Evolutionary conservation across 2,113 vertebrate species (phyloP).

Genomic region (Taurulus bubalis): DNA sequence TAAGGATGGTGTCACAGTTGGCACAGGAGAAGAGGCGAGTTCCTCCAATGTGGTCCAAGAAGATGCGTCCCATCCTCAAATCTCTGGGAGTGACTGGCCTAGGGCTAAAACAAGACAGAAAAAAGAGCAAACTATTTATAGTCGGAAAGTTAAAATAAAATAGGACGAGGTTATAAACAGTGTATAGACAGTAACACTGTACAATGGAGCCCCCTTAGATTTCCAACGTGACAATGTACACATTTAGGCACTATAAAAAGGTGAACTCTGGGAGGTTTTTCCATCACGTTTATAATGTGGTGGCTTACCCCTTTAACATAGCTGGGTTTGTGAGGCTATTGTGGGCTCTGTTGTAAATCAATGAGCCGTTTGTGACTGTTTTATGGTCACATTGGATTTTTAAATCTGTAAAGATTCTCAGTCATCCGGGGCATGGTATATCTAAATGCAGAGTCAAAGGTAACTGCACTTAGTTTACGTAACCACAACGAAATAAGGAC

Average conservation of each 20-base stretch:
- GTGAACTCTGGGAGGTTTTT: background rate
- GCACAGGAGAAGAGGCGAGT: slow-evolving; percentile 98
- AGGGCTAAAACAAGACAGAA: background rate
- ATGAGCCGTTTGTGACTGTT: background rate
- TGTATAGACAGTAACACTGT: background rate
- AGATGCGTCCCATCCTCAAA: slow-evolving; percentile 94
- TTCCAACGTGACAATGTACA: background rate
- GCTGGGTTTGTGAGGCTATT: background rate
- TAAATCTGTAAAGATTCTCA: background rate
- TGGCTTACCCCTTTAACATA: background rate
- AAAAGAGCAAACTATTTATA: background rate
- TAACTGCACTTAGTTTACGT: background rate
- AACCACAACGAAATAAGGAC: background rate
- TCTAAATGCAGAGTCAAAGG: background rate
- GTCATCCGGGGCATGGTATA: background rate
- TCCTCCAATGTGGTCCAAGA: slow-evolving; percentile 97
- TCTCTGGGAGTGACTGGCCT: slow-evolving; percentile 8
- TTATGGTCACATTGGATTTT: background rate
- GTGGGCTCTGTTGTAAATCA: background rate
- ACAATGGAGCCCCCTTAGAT: background rate
- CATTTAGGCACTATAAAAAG: background rate
- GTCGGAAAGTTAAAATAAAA: background rate
- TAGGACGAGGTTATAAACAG: background rate
- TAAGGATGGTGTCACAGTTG: slow-evolving; percentile 98
- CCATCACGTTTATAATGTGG: background rate